A percentile compares a stretch with the other conserved stretches of the same genome.
phyloP scores from a whole-genome alignment of 2,888 invertebrate species.

The Philhelius pedissequus region DNA sequence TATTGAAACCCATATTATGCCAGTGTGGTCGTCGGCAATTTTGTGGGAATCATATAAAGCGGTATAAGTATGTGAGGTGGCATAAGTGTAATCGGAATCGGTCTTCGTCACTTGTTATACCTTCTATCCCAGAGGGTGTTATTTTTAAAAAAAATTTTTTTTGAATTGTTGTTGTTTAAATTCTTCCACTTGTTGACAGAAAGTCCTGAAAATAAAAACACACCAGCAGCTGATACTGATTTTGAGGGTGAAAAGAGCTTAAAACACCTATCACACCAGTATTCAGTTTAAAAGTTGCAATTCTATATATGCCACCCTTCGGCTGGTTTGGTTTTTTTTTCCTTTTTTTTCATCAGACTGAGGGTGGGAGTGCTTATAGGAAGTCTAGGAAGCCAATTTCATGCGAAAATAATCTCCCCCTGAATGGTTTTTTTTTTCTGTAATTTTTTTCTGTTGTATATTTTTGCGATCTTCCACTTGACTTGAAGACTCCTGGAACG shows the following conservation, averaged over 20 bases:
- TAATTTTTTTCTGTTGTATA: slow-evolving; percentile 12
- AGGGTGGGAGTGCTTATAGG: neutral
- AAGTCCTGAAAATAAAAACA: slow-evolving; percentile 23
- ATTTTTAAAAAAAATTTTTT: neutral
- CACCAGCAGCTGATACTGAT: slow-evolving; percentile 60
- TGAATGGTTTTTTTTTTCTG: slow-evolving; percentile 22
- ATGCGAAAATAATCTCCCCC: slow-evolving; percentile 68
- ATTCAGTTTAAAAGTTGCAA: slow-evolving; percentile 49
- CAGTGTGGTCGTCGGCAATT: neutral
- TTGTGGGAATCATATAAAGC: neutral
- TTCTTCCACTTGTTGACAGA: slow-evolving; percentile 63
- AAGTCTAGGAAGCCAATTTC: slow-evolving; percentile 62
- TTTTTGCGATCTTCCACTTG: slow-evolving; percentile 68
- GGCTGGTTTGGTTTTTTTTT: neutral
- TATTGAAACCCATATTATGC: slow-evolving; percentile 35
- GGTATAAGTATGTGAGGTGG: slow-evolving; percentile 37
- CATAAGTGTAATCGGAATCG: slow-evolving; percentile 51
- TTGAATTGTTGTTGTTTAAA: slow-evolving; percentile 14
- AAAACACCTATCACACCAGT: slow-evolving; percentile 58
- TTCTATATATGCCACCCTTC: slow-evolving; percentile 50
- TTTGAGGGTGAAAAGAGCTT: slow-evolving; percentile 56
- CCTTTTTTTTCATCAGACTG: neutral
- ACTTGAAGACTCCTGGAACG: slow-evolving; percentile 50
- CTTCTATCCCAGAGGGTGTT: slow-evolving; percentile 35
- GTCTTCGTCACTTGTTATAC: slow-evolving; percentile 33